Conservation (phyloP, 1,140 invertebrate genomes). For the Habropoda laboriosa region DNA sequence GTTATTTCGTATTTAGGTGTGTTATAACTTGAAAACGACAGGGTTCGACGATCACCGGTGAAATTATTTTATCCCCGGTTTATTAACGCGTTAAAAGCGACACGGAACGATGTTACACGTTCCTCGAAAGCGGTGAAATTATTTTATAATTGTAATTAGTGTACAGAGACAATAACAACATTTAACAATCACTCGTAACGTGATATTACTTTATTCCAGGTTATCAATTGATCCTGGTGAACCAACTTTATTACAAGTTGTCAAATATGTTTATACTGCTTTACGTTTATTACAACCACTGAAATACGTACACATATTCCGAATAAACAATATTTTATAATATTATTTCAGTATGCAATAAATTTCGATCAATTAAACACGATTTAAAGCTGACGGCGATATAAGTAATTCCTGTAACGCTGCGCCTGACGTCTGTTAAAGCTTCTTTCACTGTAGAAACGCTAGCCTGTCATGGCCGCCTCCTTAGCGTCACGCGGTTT, state of each 20-base stretch:
- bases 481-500: no score
- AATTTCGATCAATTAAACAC: background rate
- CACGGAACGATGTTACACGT: no score
- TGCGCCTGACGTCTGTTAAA: no score
- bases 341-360: background rate
- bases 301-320: no score
- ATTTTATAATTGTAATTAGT: background rate
- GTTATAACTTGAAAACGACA: background rate
- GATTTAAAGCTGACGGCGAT: background rate
- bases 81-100: background rate
- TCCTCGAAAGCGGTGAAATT: background rate
- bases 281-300: background rate
- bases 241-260: background rate
- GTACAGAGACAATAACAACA: background rate
- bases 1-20: background rate
- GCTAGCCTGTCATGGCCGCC: no score
- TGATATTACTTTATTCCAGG: background rate
- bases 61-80: background rate
- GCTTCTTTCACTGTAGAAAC: no score
- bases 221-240: background rate
- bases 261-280: no score
- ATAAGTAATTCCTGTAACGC: no score
- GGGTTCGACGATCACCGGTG: background rate
- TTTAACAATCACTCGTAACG: background rate
- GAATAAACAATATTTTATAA: background rate